Base-by-base conservation (phyloP, 2,888 invertebrate genomes). In the Agrenia bidenticulata region DNA sequence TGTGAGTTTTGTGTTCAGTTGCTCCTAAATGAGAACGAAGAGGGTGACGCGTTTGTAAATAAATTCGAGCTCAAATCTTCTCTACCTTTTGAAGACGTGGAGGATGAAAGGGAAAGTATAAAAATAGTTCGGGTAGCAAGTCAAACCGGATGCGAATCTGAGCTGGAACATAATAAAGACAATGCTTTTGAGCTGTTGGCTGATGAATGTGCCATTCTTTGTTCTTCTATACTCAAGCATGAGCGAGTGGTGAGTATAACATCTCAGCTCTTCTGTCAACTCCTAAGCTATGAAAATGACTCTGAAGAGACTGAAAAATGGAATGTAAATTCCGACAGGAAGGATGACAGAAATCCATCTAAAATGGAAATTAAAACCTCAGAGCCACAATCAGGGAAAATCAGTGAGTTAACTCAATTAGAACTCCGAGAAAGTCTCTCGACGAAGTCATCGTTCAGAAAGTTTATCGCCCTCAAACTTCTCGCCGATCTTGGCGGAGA, bases 391-490 rank as follows among this genome's bases (percentile, higher is more conserved):
- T 32, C 54, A 66, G 26, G 54, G 4, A 54, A 26, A 51, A 67
- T 9, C 26, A 17, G 24, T 7, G 51, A 21, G 26, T 23, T 51
- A 51, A 51, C 51, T 51, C 51, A 51, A 56, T 54, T 53, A 23
- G 50, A 65, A 45, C 26, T 51, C 13, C 57, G 56, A 41, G 21
- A 19, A 17, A 32, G 24, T 51, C 2, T 17, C 32, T 7, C 5
- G 32, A 21, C 9, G 19, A 24, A 17, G 19, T 2, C 15, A 42
- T 39, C 2, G 59, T 61, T 64, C 21, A 41, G 56, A 24, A 70
- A 64, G 45, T 70, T 72, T 45, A 57, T 69, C 13, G 60, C 63
- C 45, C 64, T 75, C 23, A 70, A 70, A 66, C 45, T 75, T 21
- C 37, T 75, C 26, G 67, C 67, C 11, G 66, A 67, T 19, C 51